Evolutionary conservation across 2,888 invertebrate species (phyloP), one percentile per base, ranked within the genome.

Genomic region (Cheiracanthium punctorium): DNA sequence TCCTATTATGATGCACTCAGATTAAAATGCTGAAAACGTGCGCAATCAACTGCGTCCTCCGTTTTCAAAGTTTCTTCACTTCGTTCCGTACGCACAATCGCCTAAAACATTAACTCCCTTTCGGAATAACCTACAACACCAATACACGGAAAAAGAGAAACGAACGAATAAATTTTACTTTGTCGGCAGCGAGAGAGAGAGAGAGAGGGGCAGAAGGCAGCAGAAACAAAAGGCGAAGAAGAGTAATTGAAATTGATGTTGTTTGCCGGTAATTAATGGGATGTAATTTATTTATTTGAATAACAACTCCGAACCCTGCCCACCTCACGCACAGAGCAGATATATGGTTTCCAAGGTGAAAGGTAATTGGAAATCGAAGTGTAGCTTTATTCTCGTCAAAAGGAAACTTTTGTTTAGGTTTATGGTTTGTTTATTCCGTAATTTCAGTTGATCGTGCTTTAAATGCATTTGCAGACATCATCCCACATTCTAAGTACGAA

Each of bases 281-380:
- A 20, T 69, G 75, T 80, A 85, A 85, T 80, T 85, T 79, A 85
- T 85, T 80, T 85, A 75, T 80, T 80, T 52, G 69, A 73, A 71
- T 74, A 85, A 75, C 80, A 82, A 10, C 71, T 65, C 24, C 37
- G 65, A 20, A 58, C 20, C 17, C 2, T 58, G 58, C 24, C 24
- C 37, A 37, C 24, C 12, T 58, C 24, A 24, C 12, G 20, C 24
- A 17, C 1, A 17, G 43, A 17, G 17, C 2, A 48, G 14, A 48
- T 48, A 48, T 2, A 48, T 48, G 43, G 43, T 58, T 58, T 58
- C 24, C 10, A 58, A 58, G 20, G 58, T 24, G 24, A 24, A 24
- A 58, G 24, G 17, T 58, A 58, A 58, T 58, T 58, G 58, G 58
- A 58, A 58, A 58, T 58, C 58, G 58, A 58, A 24, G 2, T 24